Evolutionary conservation across 2,888 invertebrate species (phyloP).

Genomic region (Tinea trinotella): DNA sequence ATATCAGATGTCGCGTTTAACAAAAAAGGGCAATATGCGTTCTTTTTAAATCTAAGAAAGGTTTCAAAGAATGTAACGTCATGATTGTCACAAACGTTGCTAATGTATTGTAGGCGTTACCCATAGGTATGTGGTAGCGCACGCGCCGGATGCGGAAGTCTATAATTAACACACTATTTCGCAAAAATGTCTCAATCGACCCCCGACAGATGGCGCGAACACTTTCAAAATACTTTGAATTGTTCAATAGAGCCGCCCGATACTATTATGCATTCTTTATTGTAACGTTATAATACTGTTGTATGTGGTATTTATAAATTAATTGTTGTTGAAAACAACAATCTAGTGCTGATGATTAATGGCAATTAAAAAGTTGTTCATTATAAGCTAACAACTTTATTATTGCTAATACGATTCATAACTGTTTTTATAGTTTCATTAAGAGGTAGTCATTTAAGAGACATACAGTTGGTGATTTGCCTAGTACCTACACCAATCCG

Average conservation of each 20-base stretch:
- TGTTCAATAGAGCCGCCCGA: constrained; percentile 35
- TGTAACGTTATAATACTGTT: neutral
- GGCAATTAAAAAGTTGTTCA: neutral
- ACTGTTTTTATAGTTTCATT: too few species aligned
- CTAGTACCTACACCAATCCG: too few species aligned
- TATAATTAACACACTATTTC: constrained; percentile 62
- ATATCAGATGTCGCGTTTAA: too few species aligned
- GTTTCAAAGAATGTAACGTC: neutral
- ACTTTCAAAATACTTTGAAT: constrained; percentile 52
- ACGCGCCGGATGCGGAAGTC: constrained; percentile 67
- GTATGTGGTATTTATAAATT: neutral
- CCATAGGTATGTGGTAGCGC: constrained; percentile 43
- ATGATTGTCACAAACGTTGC: neutral
- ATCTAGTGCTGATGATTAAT: neutral
- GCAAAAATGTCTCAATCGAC: constrained; percentile 67
- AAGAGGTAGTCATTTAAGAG: too few species aligned
- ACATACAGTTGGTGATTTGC: too few species aligned
- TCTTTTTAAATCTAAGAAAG: neutral
- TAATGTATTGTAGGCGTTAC: constrained; percentile 38
- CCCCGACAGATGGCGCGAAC: constrained; percentile 58
- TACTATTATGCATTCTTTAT: constrained; percentile 4
- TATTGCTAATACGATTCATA: too few species aligned
- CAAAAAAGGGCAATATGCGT: too few species aligned
- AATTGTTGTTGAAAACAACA: neutral
- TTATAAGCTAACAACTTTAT: too few species aligned